Evolutionary conservation across 2,797 vertebrate genomes (phyloP).

Genomic region (Lagocephalus sceleratus): DNA sequence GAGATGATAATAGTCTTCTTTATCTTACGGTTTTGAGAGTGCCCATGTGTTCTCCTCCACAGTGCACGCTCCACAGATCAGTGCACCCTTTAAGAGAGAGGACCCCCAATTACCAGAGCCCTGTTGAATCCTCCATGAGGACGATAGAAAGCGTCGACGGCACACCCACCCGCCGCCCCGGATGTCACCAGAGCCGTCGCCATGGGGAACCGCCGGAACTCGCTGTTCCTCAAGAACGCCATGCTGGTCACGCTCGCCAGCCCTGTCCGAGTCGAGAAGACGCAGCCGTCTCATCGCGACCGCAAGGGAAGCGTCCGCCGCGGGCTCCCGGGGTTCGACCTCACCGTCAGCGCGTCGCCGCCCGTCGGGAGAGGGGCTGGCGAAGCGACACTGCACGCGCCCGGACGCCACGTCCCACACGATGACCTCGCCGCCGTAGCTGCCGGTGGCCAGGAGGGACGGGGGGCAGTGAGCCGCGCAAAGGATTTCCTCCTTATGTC

Average conservation of each 20-base stretch:
- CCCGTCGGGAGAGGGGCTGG: constrained; percentile 34
- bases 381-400: constrained; percentile 63
- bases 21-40: constrained; percentile 74
- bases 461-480: constrained; percentile 74
- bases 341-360: constrained; percentile 31
- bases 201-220: constrained; percentile 44
- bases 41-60: constrained; percentile 59
- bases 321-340: too few relatives aligned
- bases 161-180: constrained; percentile 60
- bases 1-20: constrained; percentile 6
- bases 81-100: constrained; percentile 60
- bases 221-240: constrained; percentile 65
- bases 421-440: constrained; percentile 75
- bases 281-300: background rate
- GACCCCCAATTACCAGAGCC: constrained; percentile 26
- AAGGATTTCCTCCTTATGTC: constrained; percentile 74
- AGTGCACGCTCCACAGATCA: constrained; percentile 74
- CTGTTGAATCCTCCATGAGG: constrained; percentile 17
- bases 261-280: constrained; percentile 32
- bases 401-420: constrained; percentile 78
- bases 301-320: background rate
- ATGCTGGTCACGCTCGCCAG: constrained; percentile 61
- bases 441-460: constrained; percentile 73
- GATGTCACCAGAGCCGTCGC: constrained; percentile 67
- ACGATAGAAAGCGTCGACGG: constrained; percentile 4